Percentiles rank a stretch among this genome's conserved stretches.
phyloP scores from a whole-genome alignment of 1,140 invertebrate species.

The Temnothorax curvispinosus region DNA sequence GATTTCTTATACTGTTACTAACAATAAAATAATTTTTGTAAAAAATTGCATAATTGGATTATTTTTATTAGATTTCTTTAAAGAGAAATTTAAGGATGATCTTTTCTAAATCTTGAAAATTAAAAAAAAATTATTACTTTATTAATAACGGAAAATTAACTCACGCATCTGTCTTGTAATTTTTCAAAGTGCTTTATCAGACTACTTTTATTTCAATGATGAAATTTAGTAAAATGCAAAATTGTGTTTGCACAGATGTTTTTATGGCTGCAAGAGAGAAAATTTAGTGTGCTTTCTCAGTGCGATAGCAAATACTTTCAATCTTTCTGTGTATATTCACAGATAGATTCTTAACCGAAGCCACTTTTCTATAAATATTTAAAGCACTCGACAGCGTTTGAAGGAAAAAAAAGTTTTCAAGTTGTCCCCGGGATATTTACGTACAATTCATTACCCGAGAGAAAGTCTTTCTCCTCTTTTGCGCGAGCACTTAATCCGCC shows the following conservation, averaged over 20 bases:
- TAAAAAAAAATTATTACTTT: neutral
- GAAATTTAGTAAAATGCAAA: neutral
- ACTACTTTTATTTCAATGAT: neutral
- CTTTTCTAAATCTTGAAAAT: neutral
- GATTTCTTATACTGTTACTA: neutral
- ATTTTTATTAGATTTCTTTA: neutral
- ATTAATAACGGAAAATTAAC: neutral
- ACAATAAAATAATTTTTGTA: neutral
- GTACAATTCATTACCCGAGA: conserved; percentile 35
- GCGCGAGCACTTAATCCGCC: conserved; percentile 45
- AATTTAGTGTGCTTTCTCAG: neutral
- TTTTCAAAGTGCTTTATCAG: neutral
- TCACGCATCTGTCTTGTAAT: neutral
- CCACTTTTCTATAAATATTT: conserved; percentile 64
- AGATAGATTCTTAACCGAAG: neutral
- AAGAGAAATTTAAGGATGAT: neutral
- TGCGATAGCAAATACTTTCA: neutral
- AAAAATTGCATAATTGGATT: neutral
- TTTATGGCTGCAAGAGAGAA: neutral
- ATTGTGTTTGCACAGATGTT: neutral
- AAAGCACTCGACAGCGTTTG: conserved; percentile 28
- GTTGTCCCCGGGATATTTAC: conserved; percentile 34
- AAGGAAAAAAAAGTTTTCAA: conserved; percentile 12
- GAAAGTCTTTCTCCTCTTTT: conserved; percentile 48
- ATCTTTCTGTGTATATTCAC: neutral